A percentile compares a stretch with the other conserved stretches of the same genome.
Conservation (phyloP, 2,888 invertebrate genomes). For the Onthophagus sagittarius region DNA sequence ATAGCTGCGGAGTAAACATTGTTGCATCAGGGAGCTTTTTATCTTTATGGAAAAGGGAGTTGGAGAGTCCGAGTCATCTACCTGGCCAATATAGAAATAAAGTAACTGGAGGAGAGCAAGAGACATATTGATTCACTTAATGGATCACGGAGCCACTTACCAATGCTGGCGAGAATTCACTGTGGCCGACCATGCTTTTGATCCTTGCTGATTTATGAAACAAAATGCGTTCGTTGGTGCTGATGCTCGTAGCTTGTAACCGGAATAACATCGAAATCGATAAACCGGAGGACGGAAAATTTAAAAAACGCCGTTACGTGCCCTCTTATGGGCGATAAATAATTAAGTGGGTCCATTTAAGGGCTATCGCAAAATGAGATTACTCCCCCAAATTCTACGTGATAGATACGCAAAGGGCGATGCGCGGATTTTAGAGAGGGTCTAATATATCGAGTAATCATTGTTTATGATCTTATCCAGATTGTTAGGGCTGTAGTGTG, state of each 20-base stretch:
- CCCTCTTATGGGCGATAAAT: conserved; percentile 26
- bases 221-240: conserved; percentile 33
- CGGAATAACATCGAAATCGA: conserved; percentile 23
- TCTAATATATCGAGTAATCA: background rate
- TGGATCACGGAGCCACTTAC: conserved; percentile 38
- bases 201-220: conserved; percentile 39
- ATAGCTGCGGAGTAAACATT: conserved; percentile 11
- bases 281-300: conserved; percentile 32
- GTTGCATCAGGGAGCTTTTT: conserved; percentile 22
- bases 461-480: background rate
- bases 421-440: background rate
- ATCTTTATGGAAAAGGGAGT: background rate
- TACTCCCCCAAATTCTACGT: background rate
- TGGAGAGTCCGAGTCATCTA: background rate
- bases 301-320: conserved; percentile 33
- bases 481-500: background rate
- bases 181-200: conserved; percentile 33
- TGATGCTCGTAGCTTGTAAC: conserved; percentile 33
- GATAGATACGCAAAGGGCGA: background rate
- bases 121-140: conserved; percentile 37
- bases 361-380: conserved; percentile 1
- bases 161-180: conserved; percentile 32
- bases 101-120: conserved; percentile 22
- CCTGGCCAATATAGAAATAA: conserved; percentile 8
- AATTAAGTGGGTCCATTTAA: conserved; percentile 32